Base-by-base conservation (phyloP, 2,113 vertebrate genomes). In the Muntiacus muntjak region DNA sequence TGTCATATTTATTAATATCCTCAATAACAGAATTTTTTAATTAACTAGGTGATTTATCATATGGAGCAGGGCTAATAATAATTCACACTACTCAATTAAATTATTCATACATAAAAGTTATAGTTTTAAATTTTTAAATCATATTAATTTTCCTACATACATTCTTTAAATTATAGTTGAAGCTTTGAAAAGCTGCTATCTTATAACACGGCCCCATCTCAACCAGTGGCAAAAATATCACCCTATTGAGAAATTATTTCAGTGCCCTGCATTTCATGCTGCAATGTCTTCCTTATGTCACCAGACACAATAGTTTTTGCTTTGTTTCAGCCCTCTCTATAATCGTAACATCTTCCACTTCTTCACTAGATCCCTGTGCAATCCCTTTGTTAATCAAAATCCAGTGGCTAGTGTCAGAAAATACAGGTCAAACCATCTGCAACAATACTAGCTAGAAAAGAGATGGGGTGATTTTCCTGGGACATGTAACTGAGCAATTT, bases 41-140 rank as follows among this genome's bases (percentile, higher is more conserved):
- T 94, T 84, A 85, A 84, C 21, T 84, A 96, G 25, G n/a, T 11
- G 40, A 85, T 89, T 93, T 78, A 62, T 94, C 60, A 45, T 45
- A 76, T 47, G 60, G 11, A 67, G 36, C 78, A 54, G 11, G 23
- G n/a, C 60, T 67, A 90, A 92, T 47, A 85, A 58, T 62, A 93
- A 93, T 33, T 91, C 50, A 93, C 16, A 26, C 19, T 91, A 67
- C 67, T 95, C 76, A 76, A 47, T 67, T 92, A 92, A 96, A 94
- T 95, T 58, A 89, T 79, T 36, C 92, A 85, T 43, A 84, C 45
- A 4, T 87, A 92, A 83, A 90, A 96, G 9, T 47, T 47, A 86
- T 52, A 47, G 36, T 82, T 94, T 87, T 67, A 82, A 94, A 82
- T 57, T 71, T 94, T 67, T 71, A 57, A 57, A 76, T 47, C 64